phyloP scores from a whole-genome alignment of 1,140 invertebrate genomes.

The Metopolophium dirhodum region DNA sequence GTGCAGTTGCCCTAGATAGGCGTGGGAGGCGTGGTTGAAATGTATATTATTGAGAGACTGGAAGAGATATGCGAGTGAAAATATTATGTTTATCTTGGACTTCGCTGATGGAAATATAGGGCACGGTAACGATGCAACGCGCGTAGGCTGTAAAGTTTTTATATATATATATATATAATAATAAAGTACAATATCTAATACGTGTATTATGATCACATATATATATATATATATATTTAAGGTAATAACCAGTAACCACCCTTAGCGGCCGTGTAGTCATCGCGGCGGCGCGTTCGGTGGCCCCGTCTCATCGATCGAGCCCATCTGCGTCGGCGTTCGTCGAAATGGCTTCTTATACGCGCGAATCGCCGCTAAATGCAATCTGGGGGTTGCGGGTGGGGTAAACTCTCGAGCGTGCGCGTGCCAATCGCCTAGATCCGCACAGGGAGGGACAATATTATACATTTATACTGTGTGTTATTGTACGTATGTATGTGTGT shows the following conservation, averaged over 20 bases:
- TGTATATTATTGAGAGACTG: background rate
- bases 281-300: background rate
- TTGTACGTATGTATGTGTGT: background rate
- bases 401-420: background rate
- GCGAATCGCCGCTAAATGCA: too few relatives aligned
- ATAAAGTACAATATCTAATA: background rate
- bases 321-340: background rate
- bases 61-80: background rate
- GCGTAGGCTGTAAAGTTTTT: background rate
- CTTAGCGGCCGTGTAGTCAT: background rate
- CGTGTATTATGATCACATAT: background rate
- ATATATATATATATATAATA: background rate
- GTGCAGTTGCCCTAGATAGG: background rate
- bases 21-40: background rate
- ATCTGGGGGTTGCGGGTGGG: background rate
- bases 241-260: conserved; percentile 6
- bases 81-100: background rate
- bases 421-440: background rate
- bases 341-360: background rate
- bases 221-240: background rate
- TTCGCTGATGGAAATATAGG: background rate
- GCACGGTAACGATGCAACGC: background rate
- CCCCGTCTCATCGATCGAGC: background rate
- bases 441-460: background rate
- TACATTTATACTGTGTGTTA: background rate